Evolutionary conservation across 2,888 invertebrate genomes (phyloP).

Genomic region (Apodemia duryi): DNA sequence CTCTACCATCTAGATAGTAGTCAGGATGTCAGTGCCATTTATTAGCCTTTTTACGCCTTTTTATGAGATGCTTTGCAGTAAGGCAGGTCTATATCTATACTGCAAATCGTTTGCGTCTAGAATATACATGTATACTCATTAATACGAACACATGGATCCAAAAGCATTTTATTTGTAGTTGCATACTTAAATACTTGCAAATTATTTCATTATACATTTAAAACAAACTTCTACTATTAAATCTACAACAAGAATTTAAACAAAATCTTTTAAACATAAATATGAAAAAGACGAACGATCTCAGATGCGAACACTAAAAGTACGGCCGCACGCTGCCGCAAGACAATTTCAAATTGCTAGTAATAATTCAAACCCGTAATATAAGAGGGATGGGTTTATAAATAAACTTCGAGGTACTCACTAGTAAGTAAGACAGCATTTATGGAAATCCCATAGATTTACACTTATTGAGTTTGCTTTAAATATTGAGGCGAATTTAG

Average conservation of each 20-base stretch:
- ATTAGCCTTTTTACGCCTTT: too few species aligned
- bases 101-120: too few species aligned
- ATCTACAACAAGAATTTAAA: slow-evolving; percentile 24
- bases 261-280: slow-evolving; percentile 29
- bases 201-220: too few species aligned
- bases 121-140: too few species aligned
- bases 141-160: too few species aligned
- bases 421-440: slow-evolving; percentile 41
- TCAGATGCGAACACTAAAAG: slow-evolving; percentile 30
- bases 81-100: too few species aligned
- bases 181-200: too few species aligned
- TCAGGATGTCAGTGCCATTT: too few species aligned
- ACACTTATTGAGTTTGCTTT: slow-evolving; percentile 44
- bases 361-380: slow-evolving; percentile 45
- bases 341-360: slow-evolving; percentile 47
- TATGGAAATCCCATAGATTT: slow-evolving; percentile 47
- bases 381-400: slow-evolving; percentile 44
- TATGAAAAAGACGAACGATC: slow-evolving; percentile 30
- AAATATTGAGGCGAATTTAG: slow-evolving; percentile 25
- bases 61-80: too few species aligned
- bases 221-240: background rate
- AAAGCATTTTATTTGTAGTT: too few species aligned
- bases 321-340: slow-evolving; percentile 38
- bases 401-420: slow-evolving; percentile 38
- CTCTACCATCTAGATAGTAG: too few species aligned